Base-by-base conservation (phyloP, 2,113 vertebrate species). In the Rhineura floridana region DNA sequence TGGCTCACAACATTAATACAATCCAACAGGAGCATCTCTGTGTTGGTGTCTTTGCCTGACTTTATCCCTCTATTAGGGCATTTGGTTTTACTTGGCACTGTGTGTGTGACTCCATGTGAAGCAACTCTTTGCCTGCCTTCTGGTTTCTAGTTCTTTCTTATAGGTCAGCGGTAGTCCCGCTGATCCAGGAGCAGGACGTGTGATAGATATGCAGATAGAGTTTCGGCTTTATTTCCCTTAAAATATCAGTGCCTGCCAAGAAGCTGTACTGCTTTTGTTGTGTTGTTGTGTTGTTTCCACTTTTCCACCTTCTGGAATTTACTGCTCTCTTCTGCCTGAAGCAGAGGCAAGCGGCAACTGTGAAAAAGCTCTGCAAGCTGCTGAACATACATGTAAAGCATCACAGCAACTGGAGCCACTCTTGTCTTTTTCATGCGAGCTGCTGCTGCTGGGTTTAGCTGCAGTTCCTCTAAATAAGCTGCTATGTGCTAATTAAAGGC, bases 381-480 rank as follows among this genome's bases (percentile, higher is more conserved):
- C 52, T 91, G 73, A 91, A 78, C 6, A 25, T 48, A 92, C 7
- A 21, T 80, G 73, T 15, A 86, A 63, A 17, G 75, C 89, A 70
- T 46, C 63, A 8, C 70, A 84, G 1, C 59, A 86, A 30, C n/a
- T 33, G 88, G 30, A 33, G 1, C 23, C 77, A 46, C n/a, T 81
- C 10, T 87, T 28, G 52, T 10, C 55, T 89, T 87, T 90, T 84
- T 17, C 3, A 0, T 52, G 25, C 6, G 44, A 23, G 70, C 70
- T 39, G 52, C 78, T 87, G 42, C 75, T 92, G 72, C 76, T 2
- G 0, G 6, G 23, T 75, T 28, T 70, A 92, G 73, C 65, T 75
- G 86, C 46, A 23, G 81, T 79, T 59, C 39, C 83, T 94, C 36
- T 63, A 93, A 91, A 92, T 87, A 91, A 93, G 30, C 8, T 39